A percentile compares a stretch with the other conserved stretches of the same genome.
Evolutionary conservation across 2,797 vertebrate species (phyloP).

Genomic region (Halcyon leucocephala): DNA sequence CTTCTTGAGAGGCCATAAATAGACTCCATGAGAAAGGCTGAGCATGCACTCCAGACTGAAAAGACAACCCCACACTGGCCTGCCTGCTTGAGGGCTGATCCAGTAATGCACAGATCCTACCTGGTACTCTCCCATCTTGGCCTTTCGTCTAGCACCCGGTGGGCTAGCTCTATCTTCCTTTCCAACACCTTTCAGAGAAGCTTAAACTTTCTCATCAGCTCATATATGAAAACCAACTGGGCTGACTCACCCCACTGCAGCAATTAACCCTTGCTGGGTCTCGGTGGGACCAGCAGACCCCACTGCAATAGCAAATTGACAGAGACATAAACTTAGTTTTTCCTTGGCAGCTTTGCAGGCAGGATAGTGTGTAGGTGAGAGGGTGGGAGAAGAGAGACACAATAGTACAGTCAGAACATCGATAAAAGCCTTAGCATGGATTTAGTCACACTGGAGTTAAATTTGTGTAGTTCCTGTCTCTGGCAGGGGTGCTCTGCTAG

Average conservation of each 20-base stretch:
- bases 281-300: background rate
- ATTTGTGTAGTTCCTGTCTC: background rate
- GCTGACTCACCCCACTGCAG: background rate
- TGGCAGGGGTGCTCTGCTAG: background rate
- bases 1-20: background rate
- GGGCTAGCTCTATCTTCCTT: fast-evolving
- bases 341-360: background rate
- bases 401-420: background rate
- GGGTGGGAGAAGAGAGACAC: background rate
- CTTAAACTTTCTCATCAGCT: background rate
- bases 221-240: background rate
- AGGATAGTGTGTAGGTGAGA: background rate
- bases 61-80: background rate
- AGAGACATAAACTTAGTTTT: background rate
- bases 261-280: background rate
- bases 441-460: background rate
- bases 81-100: fast-evolving
- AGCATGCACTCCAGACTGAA: background rate
- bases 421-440: background rate
- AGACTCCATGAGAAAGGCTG: fast-evolving
- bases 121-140: fast-evolving
- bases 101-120: background rate
- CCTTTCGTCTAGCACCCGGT: background rate
- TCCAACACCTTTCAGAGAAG: background rate
- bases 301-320: background rate